phyloP scores from a whole-genome alignment of 2,113 vertebrate species.

The Elaphurus davidianus region DNA sequence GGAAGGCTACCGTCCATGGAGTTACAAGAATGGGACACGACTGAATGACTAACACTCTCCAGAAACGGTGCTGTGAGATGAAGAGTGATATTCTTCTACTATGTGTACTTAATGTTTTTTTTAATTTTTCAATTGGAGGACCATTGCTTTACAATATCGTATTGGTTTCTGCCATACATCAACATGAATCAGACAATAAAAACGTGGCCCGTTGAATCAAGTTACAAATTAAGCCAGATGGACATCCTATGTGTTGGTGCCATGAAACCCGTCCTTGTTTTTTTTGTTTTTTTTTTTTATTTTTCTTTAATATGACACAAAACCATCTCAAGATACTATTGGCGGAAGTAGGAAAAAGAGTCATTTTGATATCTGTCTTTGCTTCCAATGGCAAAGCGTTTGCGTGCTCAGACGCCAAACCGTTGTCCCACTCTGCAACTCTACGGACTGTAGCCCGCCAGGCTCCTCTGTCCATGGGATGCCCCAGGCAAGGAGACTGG shows the following conservation, averaged over 20 bases:
- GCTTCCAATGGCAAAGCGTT: fast-evolving
- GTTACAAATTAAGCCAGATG: background rate
- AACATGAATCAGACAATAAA: background rate
- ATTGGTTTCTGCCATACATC: background rate
- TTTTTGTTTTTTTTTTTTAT: too few relatives aligned
- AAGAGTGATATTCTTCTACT: background rate
- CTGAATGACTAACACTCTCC: background rate
- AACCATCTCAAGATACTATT: background rate
- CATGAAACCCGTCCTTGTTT: fast-evolving
- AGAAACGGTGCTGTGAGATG: background rate
- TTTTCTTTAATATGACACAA: background rate
- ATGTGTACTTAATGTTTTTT: background rate
- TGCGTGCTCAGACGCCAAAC: fast-evolving
- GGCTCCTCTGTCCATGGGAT: background rate
- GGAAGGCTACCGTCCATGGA: background rate
- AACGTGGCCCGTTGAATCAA: fast-evolving
- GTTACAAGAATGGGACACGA: background rate
- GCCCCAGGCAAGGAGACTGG: background rate
- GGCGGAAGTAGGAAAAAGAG: fast-evolving
- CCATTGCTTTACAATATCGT: background rate
- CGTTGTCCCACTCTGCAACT: fast-evolving
- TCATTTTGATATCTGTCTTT: background rate
- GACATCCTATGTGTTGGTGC: fast-evolving
- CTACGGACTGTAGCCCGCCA: background rate
- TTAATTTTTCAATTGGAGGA: background rate